Conservation (phyloP, 2,113 vertebrate genomes). For the Procavia capensis region DNA sequence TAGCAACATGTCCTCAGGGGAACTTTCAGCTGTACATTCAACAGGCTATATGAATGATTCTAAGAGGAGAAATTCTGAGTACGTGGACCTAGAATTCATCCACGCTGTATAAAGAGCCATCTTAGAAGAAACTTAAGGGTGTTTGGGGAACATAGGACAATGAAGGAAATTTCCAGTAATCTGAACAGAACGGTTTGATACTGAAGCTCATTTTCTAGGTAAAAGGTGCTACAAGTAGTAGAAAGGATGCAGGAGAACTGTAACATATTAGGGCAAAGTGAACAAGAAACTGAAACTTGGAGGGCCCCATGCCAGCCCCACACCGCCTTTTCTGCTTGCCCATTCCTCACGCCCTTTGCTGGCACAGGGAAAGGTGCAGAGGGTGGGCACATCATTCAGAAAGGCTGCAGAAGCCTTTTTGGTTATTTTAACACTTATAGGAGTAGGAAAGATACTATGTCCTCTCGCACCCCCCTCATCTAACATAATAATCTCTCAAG, state of each 20-base stretch:
- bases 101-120: not conserved
- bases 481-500: too few relatives aligned
- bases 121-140: too few relatives aligned
- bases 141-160: not conserved
- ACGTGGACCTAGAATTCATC: too few relatives aligned
- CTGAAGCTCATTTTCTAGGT: not conserved
- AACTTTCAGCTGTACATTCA: too few relatives aligned
- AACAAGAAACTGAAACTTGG: not conserved
- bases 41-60: rapidly evolving
- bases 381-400: too few relatives aligned
- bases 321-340: too few relatives aligned
- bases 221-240: not conserved
- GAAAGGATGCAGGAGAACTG: not conserved
- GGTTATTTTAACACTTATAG: not conserved
- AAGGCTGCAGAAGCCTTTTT: not conserved
- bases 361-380: not conserved
- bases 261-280: too few relatives aligned
- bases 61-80: rapidly evolving
- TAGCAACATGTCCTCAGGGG: too few relatives aligned
- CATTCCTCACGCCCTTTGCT: too few relatives aligned
- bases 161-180: not conserved
- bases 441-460: not conserved
- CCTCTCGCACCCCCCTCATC: too few relatives aligned
- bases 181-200: not conserved
- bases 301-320: too few relatives aligned